Base-by-base conservation (phyloP, 2,113 vertebrate species). In the Ptyas mucosa region DNA sequence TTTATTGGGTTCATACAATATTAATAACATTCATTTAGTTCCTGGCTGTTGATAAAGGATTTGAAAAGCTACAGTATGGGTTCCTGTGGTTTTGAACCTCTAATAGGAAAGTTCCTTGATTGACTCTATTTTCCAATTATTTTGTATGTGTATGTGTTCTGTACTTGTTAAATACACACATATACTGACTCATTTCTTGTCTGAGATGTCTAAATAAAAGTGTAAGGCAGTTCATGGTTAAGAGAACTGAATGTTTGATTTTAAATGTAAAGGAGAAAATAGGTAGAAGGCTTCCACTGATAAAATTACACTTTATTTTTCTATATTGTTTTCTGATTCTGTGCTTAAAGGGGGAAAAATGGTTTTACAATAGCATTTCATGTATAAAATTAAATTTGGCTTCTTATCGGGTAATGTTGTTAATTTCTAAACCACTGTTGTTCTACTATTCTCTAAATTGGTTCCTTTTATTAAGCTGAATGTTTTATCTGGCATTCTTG, bases 11-110 rank as follows among this genome's bases (percentile, higher is more conserved):
- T 49, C 75, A 90, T 43, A 89, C 69, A 94, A n/a, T 89, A 6
- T 89, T 3, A 89, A 87, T 94, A 81, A 95, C 89, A 91, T 92
- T 94, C 94, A 94, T 86, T 93, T 87, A 87, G 39, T 94, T 93
- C 54, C 93, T 96, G 94, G 49, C 93, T 97, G 87, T 54, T 94
- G 88, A 93, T 94, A 85, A 95, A 94, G 96, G 94, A 96, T 95
- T 95, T 96, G 96, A 96, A 96, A 94, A 96, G 88, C 95, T 95
- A 53, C 61, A 92, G 51, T 85, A 94, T 94, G 18, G 52, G 57
- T 95, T 95, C 26, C 51, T 93, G 3, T 95, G 93, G 55, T 91
- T 90, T 93, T 93, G 92, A 91, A 95, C 91, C 92, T 94, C 23
- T 91, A 95, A 20, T 55, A 69, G 85, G 95, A 96, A 52, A 20